Percentiles rank a stretch among this genome's conserved stretches.
These are phyloP conservation scores for Macrobrachium rosenbergii DNA, from an alignment of 1,140 invertebrate species.

Conservation along the genomic window DNA sequence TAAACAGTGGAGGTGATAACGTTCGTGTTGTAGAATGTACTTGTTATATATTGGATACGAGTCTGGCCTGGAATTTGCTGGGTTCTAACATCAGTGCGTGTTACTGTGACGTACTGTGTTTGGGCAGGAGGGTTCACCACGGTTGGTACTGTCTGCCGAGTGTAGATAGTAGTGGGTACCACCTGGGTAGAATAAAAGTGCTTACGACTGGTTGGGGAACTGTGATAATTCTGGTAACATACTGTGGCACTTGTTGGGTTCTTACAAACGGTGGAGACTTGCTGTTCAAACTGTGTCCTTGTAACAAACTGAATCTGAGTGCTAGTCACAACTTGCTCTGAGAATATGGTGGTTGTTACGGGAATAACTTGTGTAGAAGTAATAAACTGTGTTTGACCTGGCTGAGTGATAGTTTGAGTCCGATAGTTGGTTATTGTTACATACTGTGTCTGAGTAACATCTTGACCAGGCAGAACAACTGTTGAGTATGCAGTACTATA, in stretches of 20 bases:
- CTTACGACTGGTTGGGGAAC: constrained; percentile 45
- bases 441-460: constrained; percentile 21
- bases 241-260: constrained; percentile 59
- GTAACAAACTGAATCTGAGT: constrained; percentile 56
- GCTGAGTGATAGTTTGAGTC: constrained; percentile 32
- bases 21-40: constrained; percentile 50
- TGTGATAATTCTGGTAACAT: constrained; percentile 38
- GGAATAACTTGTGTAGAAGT: constrained; percentile 52
- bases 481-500: constrained; percentile 49
- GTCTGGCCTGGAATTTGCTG: constrained; percentile 49
- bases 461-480: constrained; percentile 21
- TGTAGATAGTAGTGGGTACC: constrained; percentile 50
- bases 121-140: constrained; percentile 32
- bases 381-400: constrained; percentile 45
- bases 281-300: constrained; percentile 41
- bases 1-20: constrained; percentile 51
- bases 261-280: constrained; percentile 34
- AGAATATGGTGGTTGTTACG: constrained; percentile 50
- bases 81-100: constrained; percentile 32
- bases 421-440: constrained; percentile 27
- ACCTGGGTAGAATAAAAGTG: constrained; percentile 46
- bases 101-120: constrained; percentile 50
- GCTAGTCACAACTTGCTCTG: constrained; percentile 44
- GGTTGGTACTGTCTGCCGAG: constrained; percentile 34
- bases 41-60: constrained; percentile 53